Evolutionary conservation across 1,140 invertebrate species (phyloP).

Genomic region (Trichonephila clavata): DNA sequence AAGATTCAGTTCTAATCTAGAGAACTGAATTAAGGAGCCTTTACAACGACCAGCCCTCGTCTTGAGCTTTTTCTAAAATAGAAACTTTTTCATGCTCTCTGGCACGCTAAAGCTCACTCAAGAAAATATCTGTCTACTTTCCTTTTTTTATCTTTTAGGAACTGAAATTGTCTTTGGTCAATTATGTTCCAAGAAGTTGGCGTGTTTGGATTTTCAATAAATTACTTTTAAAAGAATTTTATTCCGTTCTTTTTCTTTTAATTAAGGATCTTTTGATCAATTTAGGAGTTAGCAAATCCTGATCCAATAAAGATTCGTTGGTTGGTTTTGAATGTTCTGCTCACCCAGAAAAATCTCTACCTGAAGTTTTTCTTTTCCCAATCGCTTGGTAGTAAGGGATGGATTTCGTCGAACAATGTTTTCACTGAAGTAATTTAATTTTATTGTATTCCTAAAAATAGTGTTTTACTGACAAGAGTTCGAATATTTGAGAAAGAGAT

Average conservation of each 20-base stretch:
- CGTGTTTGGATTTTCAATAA: neutral
- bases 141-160: neutral
- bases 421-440: too few relatives aligned
- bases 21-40: conserved; percentile 12
- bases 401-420: too few relatives aligned
- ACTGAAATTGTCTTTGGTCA: neutral
- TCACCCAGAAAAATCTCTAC: too few relatives aligned
- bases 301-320: neutral
- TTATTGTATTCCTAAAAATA: too few relatives aligned
- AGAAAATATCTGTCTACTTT: neutral
- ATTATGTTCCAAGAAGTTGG: neutral
- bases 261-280: neutral
- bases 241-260: neutral
- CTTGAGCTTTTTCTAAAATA: neutral
- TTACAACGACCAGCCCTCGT: neutral
- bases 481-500: too few relatives aligned
- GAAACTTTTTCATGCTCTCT: neutral
- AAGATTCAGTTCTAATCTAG: neutral
- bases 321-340: too few relatives aligned
- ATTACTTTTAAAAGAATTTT: neutral
- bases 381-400: too few relatives aligned
- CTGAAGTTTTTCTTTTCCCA: neutral
- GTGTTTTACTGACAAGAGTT: too few relatives aligned
- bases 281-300: neutral
- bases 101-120: conserved; percentile 28